Evolutionary conservation across 1,140 invertebrate genomes (phyloP).

Genomic region (Saccostrea glomerata): DNA sequence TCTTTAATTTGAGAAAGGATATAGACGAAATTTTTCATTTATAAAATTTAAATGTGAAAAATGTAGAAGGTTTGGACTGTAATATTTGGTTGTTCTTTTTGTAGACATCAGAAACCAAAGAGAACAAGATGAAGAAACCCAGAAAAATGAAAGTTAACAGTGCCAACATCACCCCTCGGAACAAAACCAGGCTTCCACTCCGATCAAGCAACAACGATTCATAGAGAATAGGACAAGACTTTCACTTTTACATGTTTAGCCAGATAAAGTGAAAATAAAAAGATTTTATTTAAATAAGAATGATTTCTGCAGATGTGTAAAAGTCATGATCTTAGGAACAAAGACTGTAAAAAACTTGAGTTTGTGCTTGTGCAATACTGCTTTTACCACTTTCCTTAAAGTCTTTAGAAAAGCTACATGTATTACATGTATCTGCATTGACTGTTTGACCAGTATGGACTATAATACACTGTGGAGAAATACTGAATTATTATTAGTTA

Average conservation of each 20-base stretch:
- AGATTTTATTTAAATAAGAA: neutral
- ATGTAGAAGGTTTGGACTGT: no score
- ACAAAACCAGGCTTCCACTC: conserved; percentile 56
- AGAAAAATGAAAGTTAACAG: conserved; percentile 56
- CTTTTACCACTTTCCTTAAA: neutral
- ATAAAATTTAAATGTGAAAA: no score
- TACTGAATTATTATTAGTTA: neutral
- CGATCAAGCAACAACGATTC: conserved; percentile 46
- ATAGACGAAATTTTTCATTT: no score
- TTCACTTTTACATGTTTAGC: no score
- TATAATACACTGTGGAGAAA: no score
- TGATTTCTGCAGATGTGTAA: neutral
- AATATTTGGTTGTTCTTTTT: neutral
- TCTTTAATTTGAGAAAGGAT: no score
- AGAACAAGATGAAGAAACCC: conserved; percentile 53
- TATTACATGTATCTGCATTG: neutral
- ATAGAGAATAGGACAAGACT: neutral
- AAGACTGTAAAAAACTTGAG: neutral
- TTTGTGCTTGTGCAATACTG: neutral
- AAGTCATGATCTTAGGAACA: neutral
- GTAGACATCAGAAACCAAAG: conserved; percentile 60
- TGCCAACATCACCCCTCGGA: conserved; percentile 58
- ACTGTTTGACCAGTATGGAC: no score
- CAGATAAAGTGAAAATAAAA: no score
- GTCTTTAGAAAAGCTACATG: neutral